Evolutionary conservation across 2,888 invertebrate genomes (phyloP), one percentile per base, ranked within the genome.

Genomic region (Drosophila meridiana): DNA sequence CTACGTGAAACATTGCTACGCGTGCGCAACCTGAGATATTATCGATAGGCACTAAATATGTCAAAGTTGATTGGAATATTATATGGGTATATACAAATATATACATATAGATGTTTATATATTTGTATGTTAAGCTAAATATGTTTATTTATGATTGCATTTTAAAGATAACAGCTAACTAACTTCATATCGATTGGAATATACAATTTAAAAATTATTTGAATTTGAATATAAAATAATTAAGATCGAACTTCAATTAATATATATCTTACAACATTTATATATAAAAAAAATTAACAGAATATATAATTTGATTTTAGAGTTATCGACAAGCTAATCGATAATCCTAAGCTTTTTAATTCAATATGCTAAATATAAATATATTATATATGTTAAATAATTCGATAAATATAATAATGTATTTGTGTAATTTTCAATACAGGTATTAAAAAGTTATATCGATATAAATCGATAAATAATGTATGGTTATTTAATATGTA

Each of bases 1-100:
- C 30, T 9, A 40, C 50, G 60, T 40, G 48, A 30, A 30, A 11
- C 55, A 55, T 55, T 28, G 38, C 42, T 42, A 42, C 42, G 40
- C 56, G 42, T 20, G 42, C 42, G 30, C 30, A 42, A 30, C n/a
- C n/a, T 42, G 26, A 56, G 42, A 30, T 56, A 30, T 32, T 40
- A 56, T 56, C 42, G 56, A 42, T 32, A 30, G n/a, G 4, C 30
- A 30, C n/a, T 14, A 55, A 40, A 30, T 28, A 28, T 40, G 28
- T 55, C 28, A 30, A n/a, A 14, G 38, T 14, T 30, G 28, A 38
- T n/a, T 28, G 50, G 8, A 50, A 32, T 50, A n/a, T 2, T 50
- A 32, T 20, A 30, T 4, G 7, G 8, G 9, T 32, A 48, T n/a
- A 8, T 13, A 45, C 5, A 26, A 13, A 13, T 0, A 11, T 20